A percentile compares a stretch with the other conserved stretches of the same genome.
Conservation (phyloP, 2,797 vertebrate species). For the Xenentodon cancila region DNA sequence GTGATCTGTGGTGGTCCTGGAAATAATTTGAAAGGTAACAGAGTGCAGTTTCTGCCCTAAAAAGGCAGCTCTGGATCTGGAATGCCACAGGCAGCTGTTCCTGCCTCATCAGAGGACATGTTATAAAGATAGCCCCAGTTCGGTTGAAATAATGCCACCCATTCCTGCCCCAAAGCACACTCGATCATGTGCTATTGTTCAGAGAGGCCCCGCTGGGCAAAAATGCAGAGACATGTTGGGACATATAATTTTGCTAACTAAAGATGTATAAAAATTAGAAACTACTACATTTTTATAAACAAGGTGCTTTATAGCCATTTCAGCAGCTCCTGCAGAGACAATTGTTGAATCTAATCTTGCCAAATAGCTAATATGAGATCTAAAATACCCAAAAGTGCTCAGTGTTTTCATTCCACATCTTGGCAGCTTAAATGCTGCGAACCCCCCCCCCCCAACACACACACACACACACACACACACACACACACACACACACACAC, state of each 20-base stretch:
- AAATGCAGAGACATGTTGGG: slow-evolving; percentile 25
- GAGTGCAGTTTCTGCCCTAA: slow-evolving; percentile 83
- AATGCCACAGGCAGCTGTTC: slow-evolving; percentile 82
- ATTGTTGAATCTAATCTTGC: slow-evolving; percentile 29
- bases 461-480: no score
- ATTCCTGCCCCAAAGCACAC: slow-evolving; percentile 80
- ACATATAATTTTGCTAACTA: slow-evolving; percentile 37
- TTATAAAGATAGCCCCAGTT: slow-evolving; percentile 82
- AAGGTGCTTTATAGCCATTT: slow-evolving; percentile 3
- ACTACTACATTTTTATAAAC: slow-evolving; percentile 8
- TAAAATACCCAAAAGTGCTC: slow-evolving; percentile 53
- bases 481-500: no score
- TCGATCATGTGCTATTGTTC: slow-evolving; percentile 78
- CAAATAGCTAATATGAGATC: slow-evolving; percentile 39
- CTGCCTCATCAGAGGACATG: slow-evolving; percentile 79
- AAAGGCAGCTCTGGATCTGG: slow-evolving; percentile 82
- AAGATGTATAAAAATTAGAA: slow-evolving; percentile 43
- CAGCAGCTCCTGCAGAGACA: slow-evolving; percentile 17
- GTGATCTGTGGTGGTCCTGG: slow-evolving; percentile 77
- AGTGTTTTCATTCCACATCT: slow-evolving; percentile 65
- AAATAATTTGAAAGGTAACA: slow-evolving; percentile 79
- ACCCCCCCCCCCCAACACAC: slow-evolving; percentile 43
- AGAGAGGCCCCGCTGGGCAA: slow-evolving; percentile 44
- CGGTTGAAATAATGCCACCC: slow-evolving; percentile 83
- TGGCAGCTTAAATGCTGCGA: slow-evolving; percentile 83